Conservation (phyloP, 1,140 invertebrate genomes). For the Cecropterus lyciades region DNA sequence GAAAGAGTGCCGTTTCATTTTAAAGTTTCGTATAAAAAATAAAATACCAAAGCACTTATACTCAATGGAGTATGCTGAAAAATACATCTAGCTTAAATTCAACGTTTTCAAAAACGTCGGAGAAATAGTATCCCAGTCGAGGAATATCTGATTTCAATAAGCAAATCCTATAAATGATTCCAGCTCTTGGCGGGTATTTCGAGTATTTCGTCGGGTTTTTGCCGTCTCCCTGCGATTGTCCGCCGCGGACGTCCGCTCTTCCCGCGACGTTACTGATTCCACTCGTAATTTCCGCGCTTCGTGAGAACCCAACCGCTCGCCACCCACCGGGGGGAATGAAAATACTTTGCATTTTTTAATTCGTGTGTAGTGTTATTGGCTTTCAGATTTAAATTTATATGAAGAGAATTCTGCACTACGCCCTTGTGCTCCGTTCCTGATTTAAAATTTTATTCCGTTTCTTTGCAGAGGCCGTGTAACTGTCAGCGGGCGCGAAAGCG, state of each 20-base stretch:
- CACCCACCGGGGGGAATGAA: conserved; percentile 51
- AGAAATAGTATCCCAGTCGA: neutral
- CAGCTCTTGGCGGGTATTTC: neutral
- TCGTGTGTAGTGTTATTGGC: conserved; percentile 44
- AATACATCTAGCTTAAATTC: neutral
- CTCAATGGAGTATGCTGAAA: neutral
- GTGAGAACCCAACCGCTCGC: conserved; percentile 45
- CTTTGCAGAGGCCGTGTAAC: conserved; percentile 91
- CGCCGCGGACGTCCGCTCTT: conserved; percentile 42
- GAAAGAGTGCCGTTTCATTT: neutral
- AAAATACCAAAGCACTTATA: neutral
- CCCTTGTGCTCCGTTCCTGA: conserved; percentile 11
- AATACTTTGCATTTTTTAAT: conserved; percentile 68
- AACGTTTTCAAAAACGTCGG: too few species aligned
- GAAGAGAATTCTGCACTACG: conserved; percentile 25
- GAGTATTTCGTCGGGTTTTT: conserved; percentile 22
- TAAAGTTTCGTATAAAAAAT: neutral
- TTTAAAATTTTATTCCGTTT: conserved; percentile 45
- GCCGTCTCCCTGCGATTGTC: conserved; percentile 41
- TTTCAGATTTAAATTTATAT: conserved; percentile 46
- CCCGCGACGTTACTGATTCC: conserved; percentile 60
- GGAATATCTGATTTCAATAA: conserved; percentile 13
- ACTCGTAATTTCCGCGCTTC: conserved; percentile 66
- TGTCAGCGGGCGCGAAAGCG: conserved; percentile 94
- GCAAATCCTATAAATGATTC: conserved; percentile 12